These are phyloP conservation scores for Andrena haemorrhoa DNA, from an alignment of 2,888 invertebrate genomes.

Conservation along the genomic window DNA sequence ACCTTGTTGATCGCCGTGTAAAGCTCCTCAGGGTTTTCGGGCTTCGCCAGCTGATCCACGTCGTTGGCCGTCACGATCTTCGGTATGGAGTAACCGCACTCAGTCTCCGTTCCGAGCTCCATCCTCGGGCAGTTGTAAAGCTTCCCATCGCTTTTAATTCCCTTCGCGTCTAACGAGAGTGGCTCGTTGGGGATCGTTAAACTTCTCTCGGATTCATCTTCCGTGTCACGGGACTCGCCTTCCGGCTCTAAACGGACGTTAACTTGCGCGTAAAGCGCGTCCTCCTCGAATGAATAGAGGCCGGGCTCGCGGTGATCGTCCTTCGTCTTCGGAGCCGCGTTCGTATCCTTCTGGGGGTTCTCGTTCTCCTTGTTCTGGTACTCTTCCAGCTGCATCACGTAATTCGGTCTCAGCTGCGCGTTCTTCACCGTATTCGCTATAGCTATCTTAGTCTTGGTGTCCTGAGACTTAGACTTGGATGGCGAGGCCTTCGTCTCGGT, in stretches of 20 bases:
- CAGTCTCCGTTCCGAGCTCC: conserved; percentile 68
- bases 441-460: conserved; percentile 79
- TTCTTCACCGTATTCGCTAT: conserved; percentile 77
- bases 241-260: conserved; percentile 80
- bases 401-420: conserved; percentile 63
- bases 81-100: conserved; percentile 78
- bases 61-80: conserved; percentile 75
- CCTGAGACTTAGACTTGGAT: conserved; percentile 74
- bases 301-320: conserved; percentile 68
- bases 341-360: conserved; percentile 85
- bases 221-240: conserved; percentile 82
- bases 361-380: conserved; percentile 90
- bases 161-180: conserved; percentile 55
- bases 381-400: conserved; percentile 86
- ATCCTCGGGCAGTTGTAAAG: conserved; percentile 67
- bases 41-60: conserved; percentile 80
- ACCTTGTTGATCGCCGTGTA: conserved; percentile 84
- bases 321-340: conserved; percentile 51
- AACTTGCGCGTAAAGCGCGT: conserved; percentile 82
- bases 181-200: conserved; percentile 62
- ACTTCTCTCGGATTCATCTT: conserved; percentile 81
- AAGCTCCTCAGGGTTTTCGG: conserved; percentile 86
- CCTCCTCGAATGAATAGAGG: conserved; percentile 78
- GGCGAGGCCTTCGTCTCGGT: conserved; percentile 76
- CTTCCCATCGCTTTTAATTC: conserved; percentile 61